These are phyloP conservation scores for Apomyelois bistriatella DNA, from an alignment of 2,888 invertebrate genomes.

Conservation along the genomic window DNA sequence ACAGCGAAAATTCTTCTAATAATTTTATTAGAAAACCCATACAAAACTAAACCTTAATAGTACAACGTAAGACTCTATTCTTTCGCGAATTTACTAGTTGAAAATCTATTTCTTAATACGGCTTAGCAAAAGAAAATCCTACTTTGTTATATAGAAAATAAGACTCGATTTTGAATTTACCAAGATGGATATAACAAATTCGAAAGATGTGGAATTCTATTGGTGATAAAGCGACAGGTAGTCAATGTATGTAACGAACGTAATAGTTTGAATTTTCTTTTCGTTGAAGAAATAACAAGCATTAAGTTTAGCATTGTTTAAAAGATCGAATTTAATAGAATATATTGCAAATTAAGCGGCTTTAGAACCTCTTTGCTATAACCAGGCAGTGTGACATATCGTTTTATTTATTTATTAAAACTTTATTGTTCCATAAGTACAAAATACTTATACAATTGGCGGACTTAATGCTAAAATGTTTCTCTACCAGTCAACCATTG, in stretches of 20 bases:
- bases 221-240: conserved; percentile 7
- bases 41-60: conserved; percentile 17
- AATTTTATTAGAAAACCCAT: conserved; percentile 11
- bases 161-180: not conserved
- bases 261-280: conserved; percentile 4
- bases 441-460: no score
- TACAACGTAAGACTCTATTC: not conserved
- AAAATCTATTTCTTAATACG: not conserved
- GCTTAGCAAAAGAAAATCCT: not conserved
- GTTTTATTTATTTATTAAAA: no score
- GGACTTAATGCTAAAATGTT: no score
- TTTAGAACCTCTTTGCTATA: no score
- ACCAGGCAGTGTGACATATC: no score
- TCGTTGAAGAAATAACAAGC: not conserved
- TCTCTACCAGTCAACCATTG: no score
- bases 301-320: not conserved
- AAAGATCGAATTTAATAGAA: not conserved
- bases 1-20: conserved; percentile 1
- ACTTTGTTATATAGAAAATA: not conserved
- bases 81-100: not conserved
- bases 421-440: no score
- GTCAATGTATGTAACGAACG: conserved; percentile 4
- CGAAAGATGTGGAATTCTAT: conserved; percentile 10
- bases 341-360: not conserved
- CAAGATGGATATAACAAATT: not conserved